Base-by-base conservation (phyloP, 2,113 vertebrate genomes). In the Oxyruncus cristatus region DNA sequence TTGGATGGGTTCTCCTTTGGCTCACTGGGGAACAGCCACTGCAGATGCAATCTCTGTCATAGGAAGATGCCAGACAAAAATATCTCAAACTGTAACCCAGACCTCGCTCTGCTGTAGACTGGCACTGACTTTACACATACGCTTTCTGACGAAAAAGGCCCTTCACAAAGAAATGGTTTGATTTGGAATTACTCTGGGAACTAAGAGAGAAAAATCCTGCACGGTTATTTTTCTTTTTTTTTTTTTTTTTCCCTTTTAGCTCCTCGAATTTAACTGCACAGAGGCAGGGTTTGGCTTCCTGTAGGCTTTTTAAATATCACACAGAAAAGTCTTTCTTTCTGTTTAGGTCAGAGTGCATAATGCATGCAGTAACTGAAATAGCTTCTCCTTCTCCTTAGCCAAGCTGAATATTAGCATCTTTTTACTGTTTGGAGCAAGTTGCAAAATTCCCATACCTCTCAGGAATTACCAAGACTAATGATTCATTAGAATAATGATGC, bases 11-110 rank as follows among this genome's bases (percentile, higher is more conserved):
- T 65, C 58, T 28, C 8, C 55, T 75, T 17, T 55, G 44, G 28
- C 61, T 84, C 30, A 19, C 42, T 19, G 49, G 27, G 62, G 49
- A 41, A 19, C 44, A 42, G 24, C 28, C 68, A 46, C 44, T 2
- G 27, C 0, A 2, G 18, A 5, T 46, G 19, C 21, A 70, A 78
- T 65, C 16, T n/a, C 41, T 20, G 1, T 24, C 1, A 0, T 1
- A 72, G 71, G 46, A 79, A 67, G 74, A 32, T 42, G 12, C 32
- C 39, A 65, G 56, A 63, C 70, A 59, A 20, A 55, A 80, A 44
- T 10, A 6, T 12, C 65, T 58, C 63, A 62, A 14, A 53, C 3
- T 15, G 0, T 32, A 41, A 75, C 20, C 9, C 44, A 50, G 28
- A 63, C 5, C 26, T 80, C 63, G n/a, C 41, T 12, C 6, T 80